phyloP scores from a whole-genome alignment of 2,888 invertebrate species.

The Dasysyrphus tricinctus region DNA sequence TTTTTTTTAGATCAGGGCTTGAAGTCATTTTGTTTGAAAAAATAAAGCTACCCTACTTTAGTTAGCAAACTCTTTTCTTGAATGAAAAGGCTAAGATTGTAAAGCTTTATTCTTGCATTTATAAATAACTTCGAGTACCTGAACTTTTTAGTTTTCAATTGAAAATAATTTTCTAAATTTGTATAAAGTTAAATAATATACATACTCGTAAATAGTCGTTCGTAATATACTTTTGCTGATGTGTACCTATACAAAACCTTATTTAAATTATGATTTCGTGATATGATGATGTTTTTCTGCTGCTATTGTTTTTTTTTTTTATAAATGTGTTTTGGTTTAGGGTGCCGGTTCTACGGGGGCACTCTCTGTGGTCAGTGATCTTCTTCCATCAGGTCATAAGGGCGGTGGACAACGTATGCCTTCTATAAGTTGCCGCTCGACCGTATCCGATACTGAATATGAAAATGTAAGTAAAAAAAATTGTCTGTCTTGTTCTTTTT shows the following conservation, averaged over 20 bases:
- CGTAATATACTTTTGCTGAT: constrained; percentile 29
- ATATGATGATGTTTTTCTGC: constrained; percentile 49
- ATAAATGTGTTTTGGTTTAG: constrained; percentile 81
- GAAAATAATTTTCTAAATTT: constrained; percentile 59
- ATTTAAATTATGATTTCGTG: constrained; percentile 17
- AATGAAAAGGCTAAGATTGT: no score
- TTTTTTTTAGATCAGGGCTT: background rate
- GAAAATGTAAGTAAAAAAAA: constrained; percentile 90
- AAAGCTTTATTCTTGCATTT: background rate
- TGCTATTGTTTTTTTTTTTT: constrained; percentile 38
- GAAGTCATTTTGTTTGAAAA: background rate
- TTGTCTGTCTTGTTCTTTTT: constrained; percentile 13
- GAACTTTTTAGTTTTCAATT: constrained; percentile 55
- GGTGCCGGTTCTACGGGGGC: constrained; percentile 87
- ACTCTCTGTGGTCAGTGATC: constrained; percentile 83
- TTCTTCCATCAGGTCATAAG: constrained; percentile 87
- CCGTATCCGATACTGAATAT: constrained; percentile 97
- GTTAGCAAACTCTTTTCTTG: background rate
- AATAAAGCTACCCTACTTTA: background rate
- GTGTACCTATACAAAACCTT: background rate
- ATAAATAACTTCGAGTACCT: background rate
- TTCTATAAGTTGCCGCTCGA: constrained; percentile 90
- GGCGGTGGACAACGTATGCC: constrained; percentile 85
- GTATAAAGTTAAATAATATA: background rate
- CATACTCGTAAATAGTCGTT: background rate